These are phyloP conservation scores for Theristicus caerulescens DNA, from an alignment of 2,113 vertebrate genomes.

Conservation along the genomic window DNA sequence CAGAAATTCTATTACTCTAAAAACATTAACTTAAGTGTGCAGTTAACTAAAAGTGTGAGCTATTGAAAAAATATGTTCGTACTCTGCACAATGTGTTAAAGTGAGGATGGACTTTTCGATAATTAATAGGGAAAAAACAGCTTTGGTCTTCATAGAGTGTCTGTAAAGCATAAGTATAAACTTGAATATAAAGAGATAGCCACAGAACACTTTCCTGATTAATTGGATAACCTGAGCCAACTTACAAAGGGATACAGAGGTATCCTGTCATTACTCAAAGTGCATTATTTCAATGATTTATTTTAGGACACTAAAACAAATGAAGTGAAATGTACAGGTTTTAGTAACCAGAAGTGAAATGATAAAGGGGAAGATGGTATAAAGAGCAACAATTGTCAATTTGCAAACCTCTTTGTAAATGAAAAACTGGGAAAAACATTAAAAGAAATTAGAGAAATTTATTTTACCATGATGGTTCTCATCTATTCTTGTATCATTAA, in stretches of 20 bases:
- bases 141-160: background rate
- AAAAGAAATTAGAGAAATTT: background rate
- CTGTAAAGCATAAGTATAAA: constrained; percentile 13
- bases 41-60: background rate
- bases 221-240: constrained; percentile 62
- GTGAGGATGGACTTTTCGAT: background rate
- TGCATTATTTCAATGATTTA: constrained; percentile 59
- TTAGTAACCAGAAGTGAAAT: constrained; percentile 30
- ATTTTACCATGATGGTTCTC: background rate
- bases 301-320: constrained; percentile 56
- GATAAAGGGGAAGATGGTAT: background rate
- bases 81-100: background rate
- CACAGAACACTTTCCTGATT: constrained; percentile 55
- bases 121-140: background rate
- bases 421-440: background rate
- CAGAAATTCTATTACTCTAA: background rate
- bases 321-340: constrained; percentile 48
- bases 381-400: constrained; percentile 42
- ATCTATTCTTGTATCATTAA: background rate
- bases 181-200: constrained; percentile 2
- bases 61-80: background rate
- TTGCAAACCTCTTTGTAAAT: constrained; percentile 52
- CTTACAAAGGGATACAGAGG: constrained; percentile 58
- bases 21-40: background rate
- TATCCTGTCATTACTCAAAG: constrained; percentile 44